phyloP scores from a whole-genome alignment of 2,888 invertebrate species.

The Lepidochitona cinerea region DNA sequence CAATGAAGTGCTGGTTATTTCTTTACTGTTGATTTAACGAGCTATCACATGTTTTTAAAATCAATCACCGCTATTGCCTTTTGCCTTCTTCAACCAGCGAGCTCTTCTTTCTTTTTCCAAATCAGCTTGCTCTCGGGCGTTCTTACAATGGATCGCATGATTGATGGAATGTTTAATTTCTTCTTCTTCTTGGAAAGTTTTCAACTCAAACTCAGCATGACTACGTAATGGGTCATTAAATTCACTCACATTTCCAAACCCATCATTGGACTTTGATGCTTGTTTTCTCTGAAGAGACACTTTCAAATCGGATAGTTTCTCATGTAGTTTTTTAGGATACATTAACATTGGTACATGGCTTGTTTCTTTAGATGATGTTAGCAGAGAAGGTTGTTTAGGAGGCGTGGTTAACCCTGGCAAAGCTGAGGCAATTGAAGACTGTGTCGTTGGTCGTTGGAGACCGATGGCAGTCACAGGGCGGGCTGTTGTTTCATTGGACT shows the following conservation, averaged over 20 bases:
- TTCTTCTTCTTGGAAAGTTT: constrained; percentile 61
- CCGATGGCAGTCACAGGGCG: constrained; percentile 3
- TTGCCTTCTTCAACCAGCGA: constrained; percentile 58
- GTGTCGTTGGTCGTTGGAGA: not conserved
- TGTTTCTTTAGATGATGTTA: constrained; percentile 46
- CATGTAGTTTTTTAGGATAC: constrained; percentile 59
- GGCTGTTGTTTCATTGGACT: not conserved
- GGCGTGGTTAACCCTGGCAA: constrained; percentile 43
- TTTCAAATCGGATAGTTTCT: constrained; percentile 43
- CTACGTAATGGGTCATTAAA: constrained; percentile 63
- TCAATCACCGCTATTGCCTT: too few relatives aligned
- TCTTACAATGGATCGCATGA: constrained; percentile 38
- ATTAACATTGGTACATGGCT: constrained; percentile 65
- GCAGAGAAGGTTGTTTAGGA: constrained; percentile 27
- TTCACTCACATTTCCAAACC: constrained; percentile 54
- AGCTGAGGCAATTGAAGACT: constrained; percentile 31
- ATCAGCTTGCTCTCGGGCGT: constrained; percentile 39
- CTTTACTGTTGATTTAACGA: too few relatives aligned
- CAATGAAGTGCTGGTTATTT: too few relatives aligned
- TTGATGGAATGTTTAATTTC: constrained; percentile 50
- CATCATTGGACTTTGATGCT: constrained; percentile 40
- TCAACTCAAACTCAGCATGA: constrained; percentile 62
- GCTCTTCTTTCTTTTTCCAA: constrained; percentile 51
- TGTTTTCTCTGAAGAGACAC: constrained; percentile 36
- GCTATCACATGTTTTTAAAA: too few relatives aligned